These are phyloP conservation scores for Drosophila picticornis DNA, from an alignment of 2,888 invertebrate species.

Conservation along the genomic window DNA sequence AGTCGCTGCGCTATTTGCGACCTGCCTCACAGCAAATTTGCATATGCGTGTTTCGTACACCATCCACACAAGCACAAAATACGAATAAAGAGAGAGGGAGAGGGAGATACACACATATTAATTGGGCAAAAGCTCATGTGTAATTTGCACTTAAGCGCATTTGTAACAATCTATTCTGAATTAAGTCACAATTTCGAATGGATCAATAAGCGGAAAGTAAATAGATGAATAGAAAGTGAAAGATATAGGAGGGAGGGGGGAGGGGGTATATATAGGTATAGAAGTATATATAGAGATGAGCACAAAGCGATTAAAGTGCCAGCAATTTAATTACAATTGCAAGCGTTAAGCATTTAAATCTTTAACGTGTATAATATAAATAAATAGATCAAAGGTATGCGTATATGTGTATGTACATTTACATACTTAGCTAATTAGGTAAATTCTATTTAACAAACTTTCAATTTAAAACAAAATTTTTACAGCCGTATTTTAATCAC, in stretches of 20 bases:
- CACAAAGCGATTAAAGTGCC: conserved; percentile 1
- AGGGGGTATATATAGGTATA: not conserved
- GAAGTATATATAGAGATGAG: conserved; percentile 3
- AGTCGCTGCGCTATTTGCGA: conserved; percentile 64
- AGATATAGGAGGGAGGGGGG: no score
- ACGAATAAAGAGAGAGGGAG: conserved; percentile 21
- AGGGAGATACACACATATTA: conserved; percentile 33
- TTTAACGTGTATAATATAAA: not conserved
- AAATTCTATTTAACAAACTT: not conserved
- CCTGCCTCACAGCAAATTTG: conserved; percentile 75
- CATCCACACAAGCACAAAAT: conserved; percentile 24
- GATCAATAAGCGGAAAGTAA: conserved; percentile 26
- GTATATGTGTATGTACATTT: no score
- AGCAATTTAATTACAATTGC: conserved; percentile 11
- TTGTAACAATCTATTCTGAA: conserved; percentile 52
- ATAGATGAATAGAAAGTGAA: not conserved
- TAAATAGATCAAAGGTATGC: not conserved
- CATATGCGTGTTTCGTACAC: conserved; percentile 57
- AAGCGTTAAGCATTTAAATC: not conserved
- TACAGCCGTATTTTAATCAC: not conserved
- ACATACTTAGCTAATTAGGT: not conserved
- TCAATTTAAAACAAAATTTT: not conserved
- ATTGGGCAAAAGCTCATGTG: conserved; percentile 52
- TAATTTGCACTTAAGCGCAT: conserved; percentile 62
- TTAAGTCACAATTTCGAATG: conserved; percentile 43